Percentiles rank a stretch among this genome's conserved stretches.
phyloP scores from a whole-genome alignment of 1,140 invertebrate genomes.

The Druon quercuslanigerum region DNA sequence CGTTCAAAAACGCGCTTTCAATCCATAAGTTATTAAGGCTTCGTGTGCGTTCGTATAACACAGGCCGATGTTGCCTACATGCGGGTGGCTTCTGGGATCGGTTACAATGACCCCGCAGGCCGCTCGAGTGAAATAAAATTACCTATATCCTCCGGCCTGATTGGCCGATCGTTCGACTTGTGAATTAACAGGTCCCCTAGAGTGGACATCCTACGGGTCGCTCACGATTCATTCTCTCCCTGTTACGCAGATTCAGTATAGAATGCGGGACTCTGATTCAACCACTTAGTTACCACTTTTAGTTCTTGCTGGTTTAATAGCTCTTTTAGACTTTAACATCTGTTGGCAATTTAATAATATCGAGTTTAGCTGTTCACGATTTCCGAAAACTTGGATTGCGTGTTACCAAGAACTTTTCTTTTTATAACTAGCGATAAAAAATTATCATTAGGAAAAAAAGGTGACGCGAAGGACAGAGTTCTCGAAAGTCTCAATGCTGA shows the following conservation, averaged over 20 bases:
- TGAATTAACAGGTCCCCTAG: slow-evolving; percentile 64
- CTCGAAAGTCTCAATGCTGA: no score
- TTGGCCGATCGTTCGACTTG: slow-evolving; percentile 62
- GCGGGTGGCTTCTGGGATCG: slow-evolving; percentile 67
- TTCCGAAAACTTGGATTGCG: no score
- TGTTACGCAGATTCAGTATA: neutral
- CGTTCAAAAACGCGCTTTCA: slow-evolving; percentile 69
- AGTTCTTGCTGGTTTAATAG: neutral
- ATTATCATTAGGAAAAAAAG: neutral
- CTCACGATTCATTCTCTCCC: slow-evolving; percentile 42
- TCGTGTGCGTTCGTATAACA: slow-evolving; percentile 64
- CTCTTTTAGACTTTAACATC: no score
- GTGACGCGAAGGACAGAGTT: no score
- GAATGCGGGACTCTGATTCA: slow-evolving; percentile 24
- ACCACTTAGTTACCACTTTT: neutral
- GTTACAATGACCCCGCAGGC: slow-evolving; percentile 69
- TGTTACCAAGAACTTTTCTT: no score
- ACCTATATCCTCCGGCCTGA: slow-evolving; percentile 66
- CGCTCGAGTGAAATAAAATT: slow-evolving; percentile 64
- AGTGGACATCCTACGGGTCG: slow-evolving; percentile 47
- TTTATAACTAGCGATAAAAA: no score
- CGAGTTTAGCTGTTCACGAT: no score
- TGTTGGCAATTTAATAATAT: no score
- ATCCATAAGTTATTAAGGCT: slow-evolving; percentile 72
- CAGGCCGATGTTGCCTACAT: slow-evolving; percentile 56